Evolutionary conservation across 2,113 vertebrate genomes (phyloP), one percentile per base, ranked within the genome.

Genomic region (Galbula dea): DNA sequence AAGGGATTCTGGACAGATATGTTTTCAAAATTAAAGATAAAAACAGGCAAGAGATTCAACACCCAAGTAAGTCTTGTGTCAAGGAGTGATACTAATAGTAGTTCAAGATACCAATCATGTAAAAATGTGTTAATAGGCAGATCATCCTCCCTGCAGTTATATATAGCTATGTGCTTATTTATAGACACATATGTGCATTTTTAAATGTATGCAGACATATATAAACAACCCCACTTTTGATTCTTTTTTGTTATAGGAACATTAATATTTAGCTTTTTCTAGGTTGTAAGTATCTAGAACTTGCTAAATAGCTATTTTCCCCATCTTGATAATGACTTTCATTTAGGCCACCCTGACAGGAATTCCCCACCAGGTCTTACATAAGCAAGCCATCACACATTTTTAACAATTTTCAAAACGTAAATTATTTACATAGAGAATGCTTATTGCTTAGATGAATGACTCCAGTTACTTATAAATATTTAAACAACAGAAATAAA

Each of bases 341-440:
- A 75, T 34, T 93, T 86, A 52, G 54, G 36, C 57, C 16, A 6
- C 68, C 24, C 36, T 75, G 74, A 71, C 36, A 72, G 30, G 29
- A n/a, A 52, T 72, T 15, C n/a, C n/a, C 27, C 27, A 45, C 58
- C 36, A 55, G 7, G 10, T 86, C 91, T 86, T 90, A 59, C 39
- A 67, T n/a, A 86, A 92, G 88, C 43, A 90, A 95, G 37, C 80
- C 72, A 63, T 83, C 23, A 21, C 11, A 48, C 36, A 34, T 83
- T 93, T 93, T 94, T 81, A 94, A 84, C 39, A 41, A 65, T 59
- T 90, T 96, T 63, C 59, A 52, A 91, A 94, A 57, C 68, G 30
- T 94, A 86, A 92, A 94, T 94, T 91, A 94, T 93, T 95, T 92
- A 90, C 43, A 32, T 15, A 57, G 29, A 81, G 37, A 81, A 71